Evolutionary conservation across 2,888 invertebrate species (phyloP), one percentile per base, ranked within the genome.

Genomic region (Cataglyphis albicans): DNA sequence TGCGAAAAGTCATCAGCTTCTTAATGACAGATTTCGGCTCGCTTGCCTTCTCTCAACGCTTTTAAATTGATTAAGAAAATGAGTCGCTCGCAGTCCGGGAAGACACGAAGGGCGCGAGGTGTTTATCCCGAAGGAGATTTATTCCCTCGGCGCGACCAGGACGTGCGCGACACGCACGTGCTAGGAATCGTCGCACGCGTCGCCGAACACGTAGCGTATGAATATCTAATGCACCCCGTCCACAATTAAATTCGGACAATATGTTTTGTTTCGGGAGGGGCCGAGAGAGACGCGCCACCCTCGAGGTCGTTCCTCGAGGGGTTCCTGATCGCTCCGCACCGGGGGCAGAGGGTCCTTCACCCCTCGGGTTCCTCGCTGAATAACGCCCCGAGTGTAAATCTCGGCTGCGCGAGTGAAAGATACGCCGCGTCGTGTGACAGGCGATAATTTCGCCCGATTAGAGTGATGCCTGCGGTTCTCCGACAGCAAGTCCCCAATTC

Each of bases 201-300:
- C 92, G 90, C 85, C 89, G 90, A 91, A 91, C 92, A 92, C 92
- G 92, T 92, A 93, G 92, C 94, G 91, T 94, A 94, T 94, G 94
- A 94, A 94, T 94, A 94, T 94, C 93, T 93, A 94, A 94, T 93
- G 92, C 91, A 91, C 90, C 91, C 92, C 91, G 90, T 93, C 90
- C 90, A 93, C 93, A 94, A 94, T 94, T 94, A 94, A 94, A 94
- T 94, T 94, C 93, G 92, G 93, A 94, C 94, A 94, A 94, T 94
- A 94, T 94, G 94, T 94, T 94, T 94, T 94, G 94, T 94, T 94
- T 94, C 93, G 92, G 55, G 82, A 85, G 74, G 85, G 87, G 85
- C 65, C 55, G 72, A 70, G 12, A 68, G 59, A 57, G 68, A 35
- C 38, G 70, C 59, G 48, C 87, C 90, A 91, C 92, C 91, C 92